Evolutionary conservation across 2,888 invertebrate genomes (phyloP).

Genomic region (Ethmia dodecea): DNA sequence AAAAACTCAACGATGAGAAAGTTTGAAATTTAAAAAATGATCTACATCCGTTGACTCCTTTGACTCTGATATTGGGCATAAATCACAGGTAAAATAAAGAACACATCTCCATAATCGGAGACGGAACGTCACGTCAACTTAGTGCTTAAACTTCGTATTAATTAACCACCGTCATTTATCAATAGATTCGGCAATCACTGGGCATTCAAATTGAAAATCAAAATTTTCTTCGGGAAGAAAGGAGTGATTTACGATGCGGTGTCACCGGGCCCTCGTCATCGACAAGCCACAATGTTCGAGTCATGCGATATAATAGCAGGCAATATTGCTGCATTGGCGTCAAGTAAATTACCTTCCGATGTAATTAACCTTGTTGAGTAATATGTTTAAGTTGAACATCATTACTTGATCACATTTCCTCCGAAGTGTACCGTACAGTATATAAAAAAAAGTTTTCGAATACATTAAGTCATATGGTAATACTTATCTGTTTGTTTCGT

Average conservation of each 20-base stretch:
- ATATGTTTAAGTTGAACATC: slow-evolving; percentile 30
- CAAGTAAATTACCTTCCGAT: slow-evolving; percentile 60
- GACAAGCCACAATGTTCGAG: slow-evolving; percentile 58
- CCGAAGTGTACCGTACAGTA: no score
- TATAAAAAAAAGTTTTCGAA: no score
- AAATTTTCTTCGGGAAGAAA: slow-evolving; percentile 61
- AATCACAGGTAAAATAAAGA: slow-evolving; percentile 33
- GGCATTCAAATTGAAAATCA: slow-evolving; percentile 67
- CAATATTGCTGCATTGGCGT: slow-evolving; percentile 56
- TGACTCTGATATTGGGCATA: slow-evolving; percentile 35
- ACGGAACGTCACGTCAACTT: slow-evolving; percentile 22
- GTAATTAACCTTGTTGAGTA: slow-evolving; percentile 58
- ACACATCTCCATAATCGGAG: slow-evolving; percentile 24
- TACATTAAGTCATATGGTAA: no score
- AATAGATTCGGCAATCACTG: slow-evolving; percentile 57
- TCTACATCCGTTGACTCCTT: slow-evolving; percentile 39
- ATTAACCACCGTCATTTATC: slow-evolving; percentile 61
- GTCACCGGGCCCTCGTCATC: slow-evolving; percentile 63
- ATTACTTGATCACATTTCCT: no score
- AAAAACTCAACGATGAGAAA: slow-evolving; percentile 57
- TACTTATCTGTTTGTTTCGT: no score
- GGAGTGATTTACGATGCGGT: slow-evolving; percentile 68
- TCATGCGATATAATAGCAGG: slow-evolving; percentile 66
- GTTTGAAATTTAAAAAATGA: slow-evolving; percentile 30
- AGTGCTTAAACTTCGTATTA: slow-evolving; percentile 26